phyloP scores from a whole-genome alignment of 2,113 vertebrate genomes.

The Struthio camelus region DNA sequence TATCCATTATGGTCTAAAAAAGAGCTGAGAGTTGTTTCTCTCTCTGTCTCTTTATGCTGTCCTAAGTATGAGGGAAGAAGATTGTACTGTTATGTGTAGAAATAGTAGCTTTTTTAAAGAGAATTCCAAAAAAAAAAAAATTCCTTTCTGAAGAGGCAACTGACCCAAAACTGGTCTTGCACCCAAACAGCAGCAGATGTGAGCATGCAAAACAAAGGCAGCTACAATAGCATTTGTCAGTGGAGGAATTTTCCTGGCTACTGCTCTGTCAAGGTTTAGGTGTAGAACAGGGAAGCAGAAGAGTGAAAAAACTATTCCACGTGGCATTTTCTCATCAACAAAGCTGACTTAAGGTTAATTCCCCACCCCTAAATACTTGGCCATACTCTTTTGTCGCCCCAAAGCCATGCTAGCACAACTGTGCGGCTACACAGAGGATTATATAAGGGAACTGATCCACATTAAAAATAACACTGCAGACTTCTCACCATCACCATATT shows the following conservation, averaged over 20 bases:
- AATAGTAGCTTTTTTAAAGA: neutral
- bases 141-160: neutral
- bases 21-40: neutral
- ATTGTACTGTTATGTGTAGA: neutral
- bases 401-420: neutral
- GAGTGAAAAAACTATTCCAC: neutral
- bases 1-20: neutral
- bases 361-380: neutral
- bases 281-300: neutral
- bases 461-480: neutral
- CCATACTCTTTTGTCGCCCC: neutral
- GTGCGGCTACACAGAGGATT: neutral
- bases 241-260: neutral
- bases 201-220: neutral
- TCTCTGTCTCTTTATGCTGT: neutral
- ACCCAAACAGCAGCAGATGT: neutral
- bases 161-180: neutral
- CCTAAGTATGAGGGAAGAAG: neutral
- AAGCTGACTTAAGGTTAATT: neutral
- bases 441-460: neutral
- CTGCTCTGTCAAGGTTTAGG: neutral
- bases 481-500: neutral
- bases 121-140: rapidly evolving
- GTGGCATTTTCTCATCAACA: neutral
- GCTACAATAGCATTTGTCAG: neutral